Evolutionary conservation across 2,888 invertebrate species (phyloP), one percentile per base, ranked within the genome.

Genomic region (Drosophila ezoana): DNA sequence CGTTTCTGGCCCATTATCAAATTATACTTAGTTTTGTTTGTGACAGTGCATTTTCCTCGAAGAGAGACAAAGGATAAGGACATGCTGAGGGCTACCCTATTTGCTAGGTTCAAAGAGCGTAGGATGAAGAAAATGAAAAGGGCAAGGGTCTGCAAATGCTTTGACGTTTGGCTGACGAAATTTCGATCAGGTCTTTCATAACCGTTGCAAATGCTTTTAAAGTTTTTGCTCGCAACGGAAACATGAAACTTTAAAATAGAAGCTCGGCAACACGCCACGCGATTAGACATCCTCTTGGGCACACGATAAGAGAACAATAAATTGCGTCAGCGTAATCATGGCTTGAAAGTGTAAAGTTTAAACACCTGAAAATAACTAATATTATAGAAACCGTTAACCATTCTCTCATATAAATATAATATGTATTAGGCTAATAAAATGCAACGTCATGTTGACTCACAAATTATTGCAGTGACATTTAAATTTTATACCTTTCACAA

Each of bases 161-260:
- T 13, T 44, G 48, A 28, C 52, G 53, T 49, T 71, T 64, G 73
- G 70, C 63, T 82, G 81, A 82, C 20, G 81, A 76, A 82, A 82
- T 79, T 16, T 11, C n/a, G 11, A 38, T 35, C 18, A 9, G 4
- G 44, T 9, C 63, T 66, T 69, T 76, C 81, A 76, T 79, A 65
- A 79, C 58, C 64, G 33, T 41, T 44, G 37, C 49, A 18, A 64
- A 47, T 41, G 16, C 14, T 56, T 59, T 63, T 56, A 44, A 68
- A 69, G 43, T 48, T 58, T 51, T 14, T n/a, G 11, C 48, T 47
- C 38, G 41, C 33, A 20, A 2, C 18, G 54, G 64, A 49, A 73
- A 80, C 41, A 20, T 18, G 60, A 80, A 74, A 74, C 71, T 80
- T 68, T 56, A 59, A 80, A 70, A 52, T 67, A 41, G 47, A 76